These are phyloP conservation scores for Plusia festucae DNA, from an alignment of 2,888 invertebrate species.

Conservation along the genomic window DNA sequence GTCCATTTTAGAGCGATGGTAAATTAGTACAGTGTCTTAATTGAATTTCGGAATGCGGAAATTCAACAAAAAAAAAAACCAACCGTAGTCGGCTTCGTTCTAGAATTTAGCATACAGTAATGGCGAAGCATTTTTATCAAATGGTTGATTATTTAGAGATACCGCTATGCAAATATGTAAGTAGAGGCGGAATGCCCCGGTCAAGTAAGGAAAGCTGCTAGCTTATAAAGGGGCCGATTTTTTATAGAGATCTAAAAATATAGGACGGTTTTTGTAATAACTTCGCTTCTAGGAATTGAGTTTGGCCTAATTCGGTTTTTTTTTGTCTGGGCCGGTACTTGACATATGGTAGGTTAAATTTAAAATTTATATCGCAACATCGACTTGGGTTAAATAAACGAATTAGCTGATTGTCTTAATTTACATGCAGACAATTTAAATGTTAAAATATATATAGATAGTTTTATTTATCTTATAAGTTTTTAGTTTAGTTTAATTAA, in stretches of 20 bases:
- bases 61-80: constrained; percentile 31
- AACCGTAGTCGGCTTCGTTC: constrained; percentile 5
- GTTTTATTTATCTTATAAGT: too few relatives aligned
- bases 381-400: neutral
- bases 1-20: neutral
- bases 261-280: neutral
- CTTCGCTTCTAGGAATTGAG: neutral
- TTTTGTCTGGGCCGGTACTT: neutral
- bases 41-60: constrained; percentile 21
- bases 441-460: too few relatives aligned
- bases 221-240: neutral
- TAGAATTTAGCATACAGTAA: constrained; percentile 45
- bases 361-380: neutral
- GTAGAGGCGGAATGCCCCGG: constrained; percentile 33
- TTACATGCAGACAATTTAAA: too few relatives aligned
- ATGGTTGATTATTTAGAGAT: constrained; percentile 30
- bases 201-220: constrained; percentile 10
- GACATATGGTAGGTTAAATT: neutral
- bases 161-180: constrained; percentile 34
- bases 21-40: constrained; percentile 23
- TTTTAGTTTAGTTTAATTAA: too few relatives aligned
- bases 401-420: too few relatives aligned
- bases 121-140: constrained; percentile 33
- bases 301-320: neutral
- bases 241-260: constrained; percentile 6